These are phyloP conservation scores for Hyla sarda DNA, from an alignment of 2,113 vertebrate species.

Conservation along the genomic window DNA sequence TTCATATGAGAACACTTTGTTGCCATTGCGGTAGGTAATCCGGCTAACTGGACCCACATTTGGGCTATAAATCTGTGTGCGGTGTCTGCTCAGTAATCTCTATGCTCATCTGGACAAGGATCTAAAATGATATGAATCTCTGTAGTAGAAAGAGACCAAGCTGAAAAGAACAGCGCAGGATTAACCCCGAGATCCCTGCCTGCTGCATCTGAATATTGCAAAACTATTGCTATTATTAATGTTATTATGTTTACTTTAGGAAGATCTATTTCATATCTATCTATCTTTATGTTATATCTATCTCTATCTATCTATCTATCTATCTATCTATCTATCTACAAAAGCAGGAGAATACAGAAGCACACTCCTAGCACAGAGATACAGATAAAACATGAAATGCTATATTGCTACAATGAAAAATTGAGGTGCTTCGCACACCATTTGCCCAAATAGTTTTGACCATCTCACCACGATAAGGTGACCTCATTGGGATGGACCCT, in stretches of 20 bases:
- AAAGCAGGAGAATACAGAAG: too few relatives aligned
- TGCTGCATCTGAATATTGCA: background rate
- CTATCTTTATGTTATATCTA: too few relatives aligned
- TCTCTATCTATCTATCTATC: background rate
- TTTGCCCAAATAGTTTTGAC: too few relatives aligned
- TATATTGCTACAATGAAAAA: too few relatives aligned
- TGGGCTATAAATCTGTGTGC: background rate
- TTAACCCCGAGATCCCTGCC: background rate
- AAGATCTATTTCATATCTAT: background rate
- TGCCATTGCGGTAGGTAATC: background rate
- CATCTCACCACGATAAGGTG: too few relatives aligned
- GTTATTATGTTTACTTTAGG: background rate
- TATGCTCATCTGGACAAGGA: constrained; percentile 18
- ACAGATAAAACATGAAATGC: too few relatives aligned
- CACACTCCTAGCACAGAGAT: too few relatives aligned
- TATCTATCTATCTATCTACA: background rate
- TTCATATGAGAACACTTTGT: background rate
- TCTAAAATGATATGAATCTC: constrained; percentile 17
- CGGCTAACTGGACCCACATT: constrained; percentile 4
- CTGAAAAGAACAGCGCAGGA: constrained; percentile 14
- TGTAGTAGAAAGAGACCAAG: background rate
- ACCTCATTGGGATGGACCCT: too few relatives aligned
- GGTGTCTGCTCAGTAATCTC: constrained; percentile 17
- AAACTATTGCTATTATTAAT: background rate
- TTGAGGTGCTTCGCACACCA: too few relatives aligned